Evolutionary conservation across 2,797 vertebrate genomes (phyloP).

Genomic region (Spinus olivaceus): DNA sequence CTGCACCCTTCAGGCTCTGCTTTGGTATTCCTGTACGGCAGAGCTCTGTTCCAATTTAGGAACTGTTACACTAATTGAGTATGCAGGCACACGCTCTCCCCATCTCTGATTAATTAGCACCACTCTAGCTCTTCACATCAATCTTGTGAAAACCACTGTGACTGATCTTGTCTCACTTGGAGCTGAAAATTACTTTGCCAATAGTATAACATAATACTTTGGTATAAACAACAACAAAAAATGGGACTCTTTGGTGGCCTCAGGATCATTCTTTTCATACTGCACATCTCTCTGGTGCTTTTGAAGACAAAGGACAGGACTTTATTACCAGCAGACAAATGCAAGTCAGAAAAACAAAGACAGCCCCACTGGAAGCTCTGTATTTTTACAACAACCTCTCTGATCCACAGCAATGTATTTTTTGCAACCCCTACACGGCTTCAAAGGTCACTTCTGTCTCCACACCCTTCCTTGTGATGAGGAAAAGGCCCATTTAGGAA

Average conservation of each 20-base stretch:
- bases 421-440: background rate
- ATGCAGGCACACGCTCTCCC: slow-evolving; percentile 48
- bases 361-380: background rate
- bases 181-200: slow-evolving; percentile 78
- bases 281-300: slow-evolving; percentile 56
- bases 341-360: slow-evolving; percentile 36
- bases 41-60: slow-evolving; percentile 1
- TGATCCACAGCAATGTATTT: slow-evolving; percentile 7
- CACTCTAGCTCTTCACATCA: slow-evolving; percentile 74
- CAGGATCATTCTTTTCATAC: slow-evolving; percentile 69
- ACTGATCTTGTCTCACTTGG: slow-evolving; percentile 69
- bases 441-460: background rate
- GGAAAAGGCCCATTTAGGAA: background rate
- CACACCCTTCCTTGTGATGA: background rate
- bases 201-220: slow-evolving; percentile 69
- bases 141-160: slow-evolving; percentile 73
- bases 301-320: slow-evolving; percentile 67
- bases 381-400: background rate
- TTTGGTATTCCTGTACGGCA: background rate
- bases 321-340: slow-evolving; percentile 44
- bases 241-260: slow-evolving; percentile 19
- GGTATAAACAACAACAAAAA: slow-evolving; percentile 71
- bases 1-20: background rate
- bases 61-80: slow-evolving; percentile 39
- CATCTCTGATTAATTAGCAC: slow-evolving; percentile 77